Conservation (phyloP, 2,113 vertebrate species). For the Callopanchax toddi region DNA sequence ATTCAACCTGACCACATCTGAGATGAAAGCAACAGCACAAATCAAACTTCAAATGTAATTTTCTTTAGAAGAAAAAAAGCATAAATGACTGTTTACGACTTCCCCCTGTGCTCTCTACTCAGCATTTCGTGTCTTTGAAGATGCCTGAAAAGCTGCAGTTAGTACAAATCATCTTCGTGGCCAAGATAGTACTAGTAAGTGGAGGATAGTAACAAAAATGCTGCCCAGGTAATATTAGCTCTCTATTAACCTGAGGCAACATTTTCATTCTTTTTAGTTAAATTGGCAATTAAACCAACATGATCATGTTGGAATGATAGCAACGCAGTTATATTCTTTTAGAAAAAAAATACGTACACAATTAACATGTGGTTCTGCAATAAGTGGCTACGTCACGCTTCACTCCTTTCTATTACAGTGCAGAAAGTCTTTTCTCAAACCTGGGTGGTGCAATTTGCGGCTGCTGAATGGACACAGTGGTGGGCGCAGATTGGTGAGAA, state of each 20-base stretch:
- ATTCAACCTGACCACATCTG: slow-evolving; percentile 2
- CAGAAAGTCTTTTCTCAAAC: slow-evolving; percentile 41
- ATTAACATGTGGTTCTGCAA: slow-evolving; percentile 39
- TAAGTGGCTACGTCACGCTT: slow-evolving; percentile 51
- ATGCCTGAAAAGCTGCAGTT: slow-evolving; percentile 47
- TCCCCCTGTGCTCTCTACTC: slow-evolving; percentile 12
- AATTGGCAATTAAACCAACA: slow-evolving; percentile 35
- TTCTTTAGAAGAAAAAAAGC: slow-evolving; percentile 15
- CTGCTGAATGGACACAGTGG: slow-evolving; percentile 33
- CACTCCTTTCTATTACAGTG: slow-evolving; percentile 24
- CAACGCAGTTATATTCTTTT: slow-evolving; percentile 18
- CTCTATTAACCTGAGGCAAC: slow-evolving; percentile 40
- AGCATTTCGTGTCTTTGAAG: slow-evolving; percentile 33
- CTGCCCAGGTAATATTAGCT: slow-evolving; percentile 4
- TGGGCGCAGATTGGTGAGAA: slow-evolving; percentile 32
- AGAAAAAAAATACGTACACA: slow-evolving; percentile 1
- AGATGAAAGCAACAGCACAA: not conserved
- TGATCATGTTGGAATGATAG: slow-evolving; percentile 7
- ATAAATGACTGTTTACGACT: slow-evolving; percentile 16
- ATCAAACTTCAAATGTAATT: slow-evolving; percentile 21
- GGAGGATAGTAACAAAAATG: slow-evolving; percentile 25
- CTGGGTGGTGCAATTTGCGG: slow-evolving; percentile 27
- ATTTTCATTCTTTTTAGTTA: slow-evolving; percentile 48
- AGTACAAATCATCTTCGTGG: slow-evolving; percentile 57
- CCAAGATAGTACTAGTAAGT: slow-evolving; percentile 52